Percentiles rank a stretch among this genome's conserved stretches.
phyloP scores from a whole-genome alignment of 2,797 vertebrate genomes.

The Gallirallus australis region DNA sequence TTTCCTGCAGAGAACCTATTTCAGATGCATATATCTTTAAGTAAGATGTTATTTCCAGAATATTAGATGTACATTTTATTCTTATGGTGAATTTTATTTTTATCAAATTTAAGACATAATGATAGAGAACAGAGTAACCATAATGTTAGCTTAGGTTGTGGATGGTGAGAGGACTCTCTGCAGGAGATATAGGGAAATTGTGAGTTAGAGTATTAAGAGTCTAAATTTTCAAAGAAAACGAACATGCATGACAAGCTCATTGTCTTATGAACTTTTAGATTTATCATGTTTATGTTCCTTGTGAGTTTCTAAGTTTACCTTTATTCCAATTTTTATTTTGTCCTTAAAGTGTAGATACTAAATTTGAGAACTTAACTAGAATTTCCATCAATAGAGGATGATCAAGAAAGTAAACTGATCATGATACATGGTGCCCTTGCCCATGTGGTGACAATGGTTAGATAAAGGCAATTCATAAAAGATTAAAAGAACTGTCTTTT shows the following conservation, averaged over 20 bases:
- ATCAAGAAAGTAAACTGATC: slow-evolving; percentile 1
- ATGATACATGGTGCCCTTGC: background rate
- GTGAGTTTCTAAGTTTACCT: background rate
- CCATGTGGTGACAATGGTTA: slow-evolving; percentile 49
- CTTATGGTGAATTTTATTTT: background rate
- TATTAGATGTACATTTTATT: background rate
- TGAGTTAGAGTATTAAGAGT: background rate
- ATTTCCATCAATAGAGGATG: background rate
- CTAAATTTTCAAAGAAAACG: background rate
- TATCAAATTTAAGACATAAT: background rate
- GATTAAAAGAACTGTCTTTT: slow-evolving; percentile 66
- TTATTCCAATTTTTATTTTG: background rate
- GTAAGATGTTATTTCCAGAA: background rate
- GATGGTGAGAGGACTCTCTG: background rate
- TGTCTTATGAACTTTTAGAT: background rate
- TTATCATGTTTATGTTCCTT: background rate
- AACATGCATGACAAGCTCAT: background rate
- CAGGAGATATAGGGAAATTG: background rate
- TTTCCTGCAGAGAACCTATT: background rate
- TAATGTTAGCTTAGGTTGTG: background rate
- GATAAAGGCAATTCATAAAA: slow-evolving; percentile 60
- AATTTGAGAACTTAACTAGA: background rate
- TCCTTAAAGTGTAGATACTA: background rate
- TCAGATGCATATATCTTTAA: background rate
- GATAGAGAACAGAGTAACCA: background rate